Evolutionary conservation across 2,888 invertebrate genomes (phyloP).

Genomic region (Protophormia terraenovae): DNA sequence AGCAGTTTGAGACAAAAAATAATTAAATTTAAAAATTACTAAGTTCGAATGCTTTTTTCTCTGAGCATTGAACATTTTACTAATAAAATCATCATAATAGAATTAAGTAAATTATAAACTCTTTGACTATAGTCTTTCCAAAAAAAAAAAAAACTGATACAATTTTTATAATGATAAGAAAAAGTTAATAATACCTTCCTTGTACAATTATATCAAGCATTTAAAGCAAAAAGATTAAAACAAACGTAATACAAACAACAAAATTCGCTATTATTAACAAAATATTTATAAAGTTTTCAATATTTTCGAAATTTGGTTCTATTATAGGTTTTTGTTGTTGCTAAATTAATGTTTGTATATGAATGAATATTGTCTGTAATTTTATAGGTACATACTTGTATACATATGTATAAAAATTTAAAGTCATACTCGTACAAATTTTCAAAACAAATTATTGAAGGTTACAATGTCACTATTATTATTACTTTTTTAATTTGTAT

Average conservation of each 20-base stretch:
- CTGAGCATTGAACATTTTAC: too few species aligned
- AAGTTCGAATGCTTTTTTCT: too few species aligned
- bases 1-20: too few species aligned
- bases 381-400: background rate
- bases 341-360: background rate
- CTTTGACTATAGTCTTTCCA: background rate
- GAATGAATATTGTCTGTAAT: background rate
- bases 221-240: background rate
- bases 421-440: background rate
- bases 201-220: background rate
- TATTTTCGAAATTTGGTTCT: background rate
- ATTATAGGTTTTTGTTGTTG: background rate
- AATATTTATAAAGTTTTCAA: background rate
- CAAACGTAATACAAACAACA: background rate
- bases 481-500: background rate
- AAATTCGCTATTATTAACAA: background rate
- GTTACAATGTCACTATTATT: constrained; percentile 40
- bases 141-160: background rate
- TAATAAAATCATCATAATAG: too few species aligned
- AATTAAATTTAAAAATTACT: too few species aligned
- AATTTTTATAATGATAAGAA: constrained; percentile 1
- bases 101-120: background rate
- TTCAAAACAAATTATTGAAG: constrained; percentile 37
- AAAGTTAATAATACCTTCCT: background rate
- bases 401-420: background rate